Evolutionary conservation across 2,113 vertebrate species (phyloP).

Genomic region (Dasyurus viverrinus): DNA sequence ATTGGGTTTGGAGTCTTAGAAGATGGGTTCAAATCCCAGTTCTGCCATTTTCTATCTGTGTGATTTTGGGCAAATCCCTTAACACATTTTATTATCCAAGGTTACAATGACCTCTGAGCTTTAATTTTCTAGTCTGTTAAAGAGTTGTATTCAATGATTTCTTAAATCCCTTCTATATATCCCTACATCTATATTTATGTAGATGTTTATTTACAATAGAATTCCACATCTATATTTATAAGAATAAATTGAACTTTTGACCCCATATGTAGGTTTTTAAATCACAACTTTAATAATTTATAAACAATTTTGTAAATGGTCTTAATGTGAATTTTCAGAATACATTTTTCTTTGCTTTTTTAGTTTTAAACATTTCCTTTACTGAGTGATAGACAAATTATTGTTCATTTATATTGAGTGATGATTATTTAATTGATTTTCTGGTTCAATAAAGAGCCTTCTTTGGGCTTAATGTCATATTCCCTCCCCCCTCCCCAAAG

Average conservation of each 20-base stretch:
- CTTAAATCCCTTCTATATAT: not conserved
- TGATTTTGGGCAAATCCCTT: not conserved
- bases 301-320: not conserved
- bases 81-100: constrained; percentile 80
- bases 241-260: constrained; percentile 24
- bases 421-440: not conserved
- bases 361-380: not conserved
- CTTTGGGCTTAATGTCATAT: not conserved
- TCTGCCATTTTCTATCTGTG: not conserved
- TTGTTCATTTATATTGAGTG: not conserved
- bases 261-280: constrained; percentile 4
- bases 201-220: too few species aligned
- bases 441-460: not conserved
- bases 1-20: not conserved
- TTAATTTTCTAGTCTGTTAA: not conserved
- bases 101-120: constrained; percentile 72
- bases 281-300: not conserved
- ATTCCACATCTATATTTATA: not conserved
- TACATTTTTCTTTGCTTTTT: not conserved
- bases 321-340: constrained; percentile 12
- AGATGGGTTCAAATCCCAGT: not conserved
- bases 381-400: constrained; percentile 10
- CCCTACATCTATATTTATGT: not conserved
- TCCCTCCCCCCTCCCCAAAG: not conserved
- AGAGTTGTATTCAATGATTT: not conserved